Conservation (phyloP, 2,113 vertebrate species). For the Camarhynchus parvulus region DNA sequence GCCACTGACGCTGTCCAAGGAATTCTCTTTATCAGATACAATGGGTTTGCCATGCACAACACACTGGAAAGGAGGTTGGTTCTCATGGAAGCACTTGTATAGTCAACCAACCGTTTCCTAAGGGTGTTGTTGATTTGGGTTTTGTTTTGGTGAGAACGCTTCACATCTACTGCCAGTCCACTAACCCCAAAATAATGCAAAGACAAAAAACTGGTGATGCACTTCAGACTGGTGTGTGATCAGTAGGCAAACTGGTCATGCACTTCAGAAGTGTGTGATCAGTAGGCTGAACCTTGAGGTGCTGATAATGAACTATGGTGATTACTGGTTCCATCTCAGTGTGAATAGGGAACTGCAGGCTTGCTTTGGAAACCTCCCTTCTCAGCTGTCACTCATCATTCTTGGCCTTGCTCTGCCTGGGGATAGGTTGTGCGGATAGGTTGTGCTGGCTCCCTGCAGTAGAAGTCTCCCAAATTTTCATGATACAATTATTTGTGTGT, state of each 20-base stretch:
- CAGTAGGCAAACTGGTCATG: background rate
- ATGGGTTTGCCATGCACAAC: accelerated
- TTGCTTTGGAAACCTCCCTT: background rate
- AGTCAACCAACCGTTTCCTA: accelerated
- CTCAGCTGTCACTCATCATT: background rate
- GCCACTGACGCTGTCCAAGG: background rate
- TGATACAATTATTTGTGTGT: background rate
- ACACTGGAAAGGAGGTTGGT: background rate
- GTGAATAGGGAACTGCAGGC: background rate
- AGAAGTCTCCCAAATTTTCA: background rate
- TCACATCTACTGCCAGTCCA: background rate
- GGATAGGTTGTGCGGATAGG: background rate
- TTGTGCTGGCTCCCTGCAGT: background rate
- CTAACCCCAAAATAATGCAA: background rate
- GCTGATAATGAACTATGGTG: background rate
- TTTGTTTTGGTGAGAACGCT: background rate
- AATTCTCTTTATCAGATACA: background rate
- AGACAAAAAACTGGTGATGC: background rate
- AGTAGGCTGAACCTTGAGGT: background rate
- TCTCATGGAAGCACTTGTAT: background rate
- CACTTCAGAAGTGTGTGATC: background rate
- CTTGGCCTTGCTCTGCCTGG: background rate
- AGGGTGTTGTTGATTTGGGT: background rate
- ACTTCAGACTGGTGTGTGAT: background rate
- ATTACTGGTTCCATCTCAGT: background rate